Base-by-base conservation (phyloP, 1,140 invertebrate genomes). In the Orius laevigatus region DNA sequence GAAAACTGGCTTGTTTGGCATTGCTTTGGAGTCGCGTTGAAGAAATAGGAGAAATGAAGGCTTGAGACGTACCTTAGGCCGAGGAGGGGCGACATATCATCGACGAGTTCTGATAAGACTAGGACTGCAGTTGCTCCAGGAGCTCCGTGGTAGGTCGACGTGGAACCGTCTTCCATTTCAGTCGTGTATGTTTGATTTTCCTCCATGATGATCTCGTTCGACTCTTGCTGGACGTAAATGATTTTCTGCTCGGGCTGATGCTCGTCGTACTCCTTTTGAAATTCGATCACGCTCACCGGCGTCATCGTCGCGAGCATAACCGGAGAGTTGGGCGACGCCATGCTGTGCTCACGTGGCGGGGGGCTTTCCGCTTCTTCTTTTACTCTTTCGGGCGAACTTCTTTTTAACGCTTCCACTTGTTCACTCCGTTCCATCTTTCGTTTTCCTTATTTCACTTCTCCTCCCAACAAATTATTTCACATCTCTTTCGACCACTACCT, bases 61-160 rank as follows among this genome's bases (percentile, higher is more conserved):
- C n/a, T n/a, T n/a, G n/a, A n/a, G 34, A 12, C 53, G 49, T 53
- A 58, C 57, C 57, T 58, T 51, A 58, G 34, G 42, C 53, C 54
- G 31, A 58, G 47, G n/a, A 58, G 46, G 25, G 53, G 56, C 9
- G 56, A 55, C 58, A 60, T 60, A 16, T 60, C 58, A 18, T 60
- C 58, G 8, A 59, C 57, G 9, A 60, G 55, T 46, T 60, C 58
- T 9, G 57, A 58, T n/a, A 60, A 48, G 12, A 60, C 57, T 5
- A 60, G 50, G 19, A 60, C 57, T 0, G 58, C 59, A 8, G 56
- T 56, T 2, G 50, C 56, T 31, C 32, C 19, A 4, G 58, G 54
- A 8, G 53, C 45, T 35, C 53, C 52, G n/a, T 55, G 47, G 46
- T 58, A 57, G 14, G 51, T 50, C 14, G 56, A 57, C 3, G 54